A percentile compares a stretch with the other conserved stretches of the same genome.
These are phyloP conservation scores for Tuberolachnus salignus DNA, from an alignment of 2,888 invertebrate species.

Conservation along the genomic window DNA sequence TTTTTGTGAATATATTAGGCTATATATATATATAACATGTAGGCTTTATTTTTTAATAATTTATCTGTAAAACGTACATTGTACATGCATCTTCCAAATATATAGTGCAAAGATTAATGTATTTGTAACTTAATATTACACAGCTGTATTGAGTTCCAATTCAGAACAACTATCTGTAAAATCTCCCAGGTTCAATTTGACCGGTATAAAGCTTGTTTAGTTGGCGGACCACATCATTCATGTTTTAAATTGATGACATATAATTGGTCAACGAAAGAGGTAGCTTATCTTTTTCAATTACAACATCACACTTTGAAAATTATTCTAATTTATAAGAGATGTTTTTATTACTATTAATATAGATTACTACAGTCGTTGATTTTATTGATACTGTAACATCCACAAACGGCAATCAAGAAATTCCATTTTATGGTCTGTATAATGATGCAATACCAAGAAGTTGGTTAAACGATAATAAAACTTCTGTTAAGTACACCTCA, in stretches of 20 bases:
- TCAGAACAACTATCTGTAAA: slow-evolving; percentile 67
- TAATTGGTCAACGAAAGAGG: slow-evolving; percentile 61
- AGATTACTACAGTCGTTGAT: slow-evolving; percentile 64
- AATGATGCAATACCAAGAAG: slow-evolving; percentile 68
- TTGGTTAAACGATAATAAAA: slow-evolving; percentile 70
- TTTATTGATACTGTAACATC: slow-evolving; percentile 66
- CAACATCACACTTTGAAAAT: neutral
- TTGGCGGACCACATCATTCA: slow-evolving; percentile 75
- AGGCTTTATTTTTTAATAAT: no score
- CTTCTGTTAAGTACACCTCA: slow-evolving; percentile 72
- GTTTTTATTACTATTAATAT: neutral
- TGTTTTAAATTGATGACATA: slow-evolving; percentile 70
- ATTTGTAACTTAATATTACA: slow-evolving; percentile 59
- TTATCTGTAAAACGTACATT: no score
- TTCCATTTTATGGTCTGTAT: slow-evolving; percentile 73
- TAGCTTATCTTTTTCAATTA: slow-evolving; percentile 16
- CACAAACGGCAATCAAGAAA: slow-evolving; percentile 63
- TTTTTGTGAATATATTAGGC: no score
- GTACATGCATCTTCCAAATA: neutral
- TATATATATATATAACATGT: no score
- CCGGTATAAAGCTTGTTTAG: slow-evolving; percentile 67
- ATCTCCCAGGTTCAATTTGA: slow-evolving; percentile 70
- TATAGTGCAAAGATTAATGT: neutral
- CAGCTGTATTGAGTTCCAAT: slow-evolving; percentile 66
- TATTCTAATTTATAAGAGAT: neutral